phyloP scores from a whole-genome alignment of 2,888 invertebrate genomes.

The Caenorhabditis sp. region DNA sequence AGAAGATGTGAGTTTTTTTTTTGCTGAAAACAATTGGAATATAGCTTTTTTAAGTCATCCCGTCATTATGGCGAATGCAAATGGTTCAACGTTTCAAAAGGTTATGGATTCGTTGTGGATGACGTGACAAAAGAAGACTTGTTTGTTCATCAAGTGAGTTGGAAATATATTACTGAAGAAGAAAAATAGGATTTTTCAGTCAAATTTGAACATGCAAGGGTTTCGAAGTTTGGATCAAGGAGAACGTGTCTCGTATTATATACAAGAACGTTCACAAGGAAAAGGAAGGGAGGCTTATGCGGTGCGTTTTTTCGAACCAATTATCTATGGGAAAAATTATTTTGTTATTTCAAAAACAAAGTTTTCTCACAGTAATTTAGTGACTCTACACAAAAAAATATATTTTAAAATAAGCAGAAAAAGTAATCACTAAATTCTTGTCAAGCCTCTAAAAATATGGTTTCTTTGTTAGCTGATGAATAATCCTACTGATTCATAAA shows the following conservation, averaged over 20 bases:
- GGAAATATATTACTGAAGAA: neutral
- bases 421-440: too few relatives aligned
- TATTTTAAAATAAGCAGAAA: too few relatives aligned
- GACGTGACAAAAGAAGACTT: conserved; percentile 48
- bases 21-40: neutral
- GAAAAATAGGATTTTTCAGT: conserved; percentile 19
- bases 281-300: conserved; percentile 49
- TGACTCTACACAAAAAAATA: too few relatives aligned
- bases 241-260: conserved; percentile 50
- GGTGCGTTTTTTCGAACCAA: too few relatives aligned
- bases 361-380: neutral
- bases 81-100: conserved; percentile 55
- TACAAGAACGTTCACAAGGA: conserved; percentile 36
- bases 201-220: conserved; percentile 50
- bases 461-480: too few relatives aligned
- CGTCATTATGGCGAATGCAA: conserved; percentile 45
- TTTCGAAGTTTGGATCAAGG: conserved; percentile 52
- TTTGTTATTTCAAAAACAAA: neutral
- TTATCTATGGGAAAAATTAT: too few relatives aligned
- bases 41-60: conserved; percentile 24
- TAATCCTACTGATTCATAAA: too few relatives aligned
- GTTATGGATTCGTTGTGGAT: conserved; percentile 51
- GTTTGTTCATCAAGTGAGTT: conserved; percentile 48
- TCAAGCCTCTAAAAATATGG: too few relatives aligned
- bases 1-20: conserved; percentile 1